Conservation (phyloP, 2,797 vertebrate species). For the Serranus cabrilla region DNA sequence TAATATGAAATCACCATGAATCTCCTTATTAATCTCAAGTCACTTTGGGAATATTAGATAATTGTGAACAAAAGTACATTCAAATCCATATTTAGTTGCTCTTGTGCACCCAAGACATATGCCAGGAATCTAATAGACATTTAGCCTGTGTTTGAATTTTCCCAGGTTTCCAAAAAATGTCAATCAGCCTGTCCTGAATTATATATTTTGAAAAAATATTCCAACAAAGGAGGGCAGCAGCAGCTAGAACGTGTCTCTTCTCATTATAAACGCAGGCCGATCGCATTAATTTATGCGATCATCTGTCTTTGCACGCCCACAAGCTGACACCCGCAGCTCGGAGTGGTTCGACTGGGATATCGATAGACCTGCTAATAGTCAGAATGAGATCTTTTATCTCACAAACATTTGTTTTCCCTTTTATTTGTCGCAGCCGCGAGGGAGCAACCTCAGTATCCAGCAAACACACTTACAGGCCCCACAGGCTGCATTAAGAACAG, state of each 20-base stretch:
- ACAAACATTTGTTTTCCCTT: constrained; percentile 34
- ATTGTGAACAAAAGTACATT: not conserved
- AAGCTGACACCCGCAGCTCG: constrained; percentile 57
- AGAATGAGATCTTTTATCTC: constrained; percentile 25
- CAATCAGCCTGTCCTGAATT: constrained; percentile 28
- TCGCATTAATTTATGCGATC: constrained; percentile 65
- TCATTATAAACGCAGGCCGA: constrained; percentile 58
- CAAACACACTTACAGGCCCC: constrained; percentile 30
- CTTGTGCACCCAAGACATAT: not conserved
- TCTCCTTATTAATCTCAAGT: not conserved
- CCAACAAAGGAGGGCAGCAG: constrained; percentile 68
- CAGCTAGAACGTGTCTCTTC: constrained; percentile 49
- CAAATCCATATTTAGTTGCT: not conserved
- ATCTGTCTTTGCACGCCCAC: constrained; percentile 61
- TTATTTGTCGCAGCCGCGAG: constrained; percentile 34
- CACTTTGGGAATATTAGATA: not conserved
- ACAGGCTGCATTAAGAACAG: constrained; percentile 19
- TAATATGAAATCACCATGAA: not conserved
- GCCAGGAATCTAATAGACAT: not conserved
- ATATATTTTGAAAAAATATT: constrained; percentile 15
- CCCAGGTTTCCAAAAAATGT: constrained; percentile 13
- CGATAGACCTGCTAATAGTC: constrained; percentile 57
- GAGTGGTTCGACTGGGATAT: constrained; percentile 41
- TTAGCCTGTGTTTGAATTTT: not conserved
- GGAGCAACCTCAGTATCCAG: constrained; percentile 7